phyloP scores from a whole-genome alignment of 2,113 vertebrate genomes.

The Rana temporaria region DNA sequence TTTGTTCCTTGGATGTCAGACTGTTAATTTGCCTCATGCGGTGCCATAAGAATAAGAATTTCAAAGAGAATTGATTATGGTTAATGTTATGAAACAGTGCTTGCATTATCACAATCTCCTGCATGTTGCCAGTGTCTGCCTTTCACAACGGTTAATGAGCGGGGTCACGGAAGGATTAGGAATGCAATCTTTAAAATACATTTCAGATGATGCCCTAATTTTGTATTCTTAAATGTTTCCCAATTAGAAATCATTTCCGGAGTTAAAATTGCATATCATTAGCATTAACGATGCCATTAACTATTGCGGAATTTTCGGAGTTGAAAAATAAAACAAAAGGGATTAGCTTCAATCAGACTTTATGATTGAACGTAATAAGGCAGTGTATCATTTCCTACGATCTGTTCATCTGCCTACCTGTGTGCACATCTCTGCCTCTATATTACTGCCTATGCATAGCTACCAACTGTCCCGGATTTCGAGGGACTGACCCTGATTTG shows the following conservation, averaged over 20 bases:
- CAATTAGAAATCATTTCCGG: slow-evolving; percentile 55
- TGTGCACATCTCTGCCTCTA: too few species aligned
- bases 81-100: slow-evolving; percentile 59
- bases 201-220: slow-evolving; percentile 36
- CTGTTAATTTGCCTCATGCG: slow-evolving; percentile 63
- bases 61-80: slow-evolving; percentile 60
- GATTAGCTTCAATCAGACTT: neutral
- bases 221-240: slow-evolving; percentile 45
- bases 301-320: neutral
- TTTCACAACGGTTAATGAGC: slow-evolving; percentile 52
- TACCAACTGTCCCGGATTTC: too few species aligned
- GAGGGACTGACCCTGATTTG: too few species aligned
- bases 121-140: slow-evolving; percentile 39
- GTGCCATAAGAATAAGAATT: slow-evolving; percentile 58
- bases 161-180: slow-evolving; percentile 57
- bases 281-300: slow-evolving; percentile 15
- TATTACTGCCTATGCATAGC: too few species aligned
- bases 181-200: slow-evolving; percentile 53
- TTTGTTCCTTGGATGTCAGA: slow-evolving; percentile 66
- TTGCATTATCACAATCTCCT: slow-evolving; percentile 62
- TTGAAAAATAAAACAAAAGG: too few species aligned
- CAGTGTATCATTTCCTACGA: neutral
- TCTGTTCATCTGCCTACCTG: neutral
- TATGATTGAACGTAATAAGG: neutral
- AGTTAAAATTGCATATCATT: slow-evolving; percentile 56